Base-by-base conservation (phyloP, 2,888 invertebrate species). In the Cryptus viduatorius region DNA sequence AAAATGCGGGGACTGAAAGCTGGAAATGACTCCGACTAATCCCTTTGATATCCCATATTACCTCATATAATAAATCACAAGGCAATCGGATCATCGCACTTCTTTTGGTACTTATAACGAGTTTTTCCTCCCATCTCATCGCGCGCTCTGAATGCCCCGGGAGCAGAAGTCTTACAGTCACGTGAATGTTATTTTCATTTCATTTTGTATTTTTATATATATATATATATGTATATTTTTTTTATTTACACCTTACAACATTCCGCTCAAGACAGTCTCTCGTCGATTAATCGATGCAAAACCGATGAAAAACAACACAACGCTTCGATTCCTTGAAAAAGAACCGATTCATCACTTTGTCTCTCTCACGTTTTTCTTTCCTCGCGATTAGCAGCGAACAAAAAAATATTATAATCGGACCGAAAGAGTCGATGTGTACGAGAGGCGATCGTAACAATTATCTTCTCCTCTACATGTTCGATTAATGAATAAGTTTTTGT, bases 401-500 rank as follows among this genome's bases (percentile, higher is more conserved):
- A 71, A 29, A 50, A 29, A 16, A 56, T 10, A 53, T 14, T 46
- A 69, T 61, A 46, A 14, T 50, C 37, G 59, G 19, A 53, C 44
- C 53, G 46, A 42, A 69, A 79, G 82, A 68, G 10, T 78, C 65
- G 29, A 44, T 29, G 24, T 46, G 31, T 50, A 24, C 12, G 4
- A 12, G 50, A 44, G 7, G 37, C 44, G 59, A 48, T 31, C n/a
- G 53, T 42, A 82, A 71, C 19, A 46, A 76, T 65, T 72, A 14
- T 19, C 46, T 56, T 48, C 46, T 72, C 65, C 68, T 42, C 19
- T n/a, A 14, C 24, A 64, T 61, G 16, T 14, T 69, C 69, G 46
- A 75, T 59, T 71, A 44, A 56, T 75, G 53, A 69, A 79, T 69
- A 44, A 69, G 73, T 79, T 83, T 79, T 64, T 56, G 37, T 75